Evolutionary conservation across 2,888 invertebrate species (phyloP).

Genomic region (Noctua fimbriata): DNA sequence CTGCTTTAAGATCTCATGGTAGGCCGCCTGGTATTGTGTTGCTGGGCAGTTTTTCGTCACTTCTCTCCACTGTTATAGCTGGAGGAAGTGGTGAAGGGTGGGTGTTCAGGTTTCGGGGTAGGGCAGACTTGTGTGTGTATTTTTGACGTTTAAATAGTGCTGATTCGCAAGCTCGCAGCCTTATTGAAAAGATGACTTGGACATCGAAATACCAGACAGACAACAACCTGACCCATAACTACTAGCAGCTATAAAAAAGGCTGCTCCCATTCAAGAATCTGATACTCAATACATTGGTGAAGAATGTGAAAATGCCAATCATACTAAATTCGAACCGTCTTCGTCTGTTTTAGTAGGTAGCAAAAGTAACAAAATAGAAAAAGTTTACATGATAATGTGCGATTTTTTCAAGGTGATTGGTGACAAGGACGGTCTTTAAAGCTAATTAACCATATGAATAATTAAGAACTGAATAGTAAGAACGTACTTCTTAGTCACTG

Average conservation of each 20-base stretch:
- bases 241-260: too few relatives aligned
- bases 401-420: conserved; percentile 18
- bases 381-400: not conserved
- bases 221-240: too few relatives aligned
- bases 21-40: not conserved
- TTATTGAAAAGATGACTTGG: not conserved
- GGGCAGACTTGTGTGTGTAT: not conserved
- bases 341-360: not conserved
- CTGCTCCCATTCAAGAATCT: too few relatives aligned
- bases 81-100: not conserved
- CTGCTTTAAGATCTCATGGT: too few relatives aligned
- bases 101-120: not conserved
- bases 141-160: not conserved
- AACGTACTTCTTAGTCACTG: not conserved
- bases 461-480: not conserved
- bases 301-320: not conserved
- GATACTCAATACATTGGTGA: too few relatives aligned
- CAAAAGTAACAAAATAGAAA: not conserved
- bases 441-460: not conserved
- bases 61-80: not conserved
- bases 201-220: not conserved
- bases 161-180: not conserved
- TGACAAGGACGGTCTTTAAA: conserved; percentile 11
- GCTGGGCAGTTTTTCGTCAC: not conserved
- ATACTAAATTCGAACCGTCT: conserved; percentile 7